A percentile compares a stretch with the other conserved stretches of the same genome.
Conservation (phyloP, 2,113 vertebrate species). For the Uria aalge region DNA sequence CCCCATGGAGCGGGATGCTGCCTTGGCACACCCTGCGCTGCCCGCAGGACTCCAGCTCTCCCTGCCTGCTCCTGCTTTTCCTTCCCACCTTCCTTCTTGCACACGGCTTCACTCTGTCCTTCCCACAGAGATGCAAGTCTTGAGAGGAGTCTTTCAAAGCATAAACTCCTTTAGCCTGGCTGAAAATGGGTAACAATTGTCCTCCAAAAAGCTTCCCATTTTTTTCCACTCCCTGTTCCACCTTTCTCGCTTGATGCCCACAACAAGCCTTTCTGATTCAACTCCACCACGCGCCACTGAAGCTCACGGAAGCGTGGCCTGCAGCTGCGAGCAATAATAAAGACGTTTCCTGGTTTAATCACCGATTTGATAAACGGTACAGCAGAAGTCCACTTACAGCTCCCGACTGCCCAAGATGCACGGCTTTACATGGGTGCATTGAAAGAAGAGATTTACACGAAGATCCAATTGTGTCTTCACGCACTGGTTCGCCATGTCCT, state of each 20-base stretch:
- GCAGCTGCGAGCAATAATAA: background rate
- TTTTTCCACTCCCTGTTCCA: background rate
- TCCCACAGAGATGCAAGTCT: background rate
- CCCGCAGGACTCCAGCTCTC: background rate
- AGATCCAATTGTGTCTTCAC: too few species aligned
- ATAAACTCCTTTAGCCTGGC: background rate
- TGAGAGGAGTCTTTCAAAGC: background rate
- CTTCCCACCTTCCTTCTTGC: background rate
- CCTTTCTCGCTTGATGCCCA: background rate
- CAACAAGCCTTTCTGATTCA: background rate
- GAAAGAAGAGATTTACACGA: background rate
- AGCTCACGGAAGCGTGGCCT: background rate
- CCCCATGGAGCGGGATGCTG: fast-evolving
- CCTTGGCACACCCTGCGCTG: background rate
- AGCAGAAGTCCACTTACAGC: background rate
- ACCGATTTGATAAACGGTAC: background rate
- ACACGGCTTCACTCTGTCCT: background rate
- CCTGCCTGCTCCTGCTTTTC: background rate
- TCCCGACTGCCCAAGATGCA: background rate
- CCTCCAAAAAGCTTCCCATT: fast-evolving
- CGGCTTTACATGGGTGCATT: fast-evolving
- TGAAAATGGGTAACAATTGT: background rate
- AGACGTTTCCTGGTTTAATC: background rate
- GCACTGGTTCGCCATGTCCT: background rate
- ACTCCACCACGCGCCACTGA: fast-evolving